A percentile compares a stretch with the other conserved stretches of the same genome.
phyloP scores from a whole-genome alignment of 1,140 invertebrate genomes.

The Microplitis mediator region DNA sequence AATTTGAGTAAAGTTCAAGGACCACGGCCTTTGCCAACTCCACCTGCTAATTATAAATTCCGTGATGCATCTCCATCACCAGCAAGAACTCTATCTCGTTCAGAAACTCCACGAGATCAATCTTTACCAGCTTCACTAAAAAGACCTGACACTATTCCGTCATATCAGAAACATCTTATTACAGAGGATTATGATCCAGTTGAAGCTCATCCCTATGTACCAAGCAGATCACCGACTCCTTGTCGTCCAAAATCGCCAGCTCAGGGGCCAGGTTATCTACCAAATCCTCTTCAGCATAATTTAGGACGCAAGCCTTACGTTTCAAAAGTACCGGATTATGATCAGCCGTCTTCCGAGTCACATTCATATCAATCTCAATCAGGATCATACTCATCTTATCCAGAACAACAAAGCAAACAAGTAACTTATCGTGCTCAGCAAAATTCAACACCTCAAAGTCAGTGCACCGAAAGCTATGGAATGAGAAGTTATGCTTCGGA shows the following conservation, averaged over 20 bases:
- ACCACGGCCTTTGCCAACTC: conserved; percentile 55
- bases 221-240: conserved; percentile 54
- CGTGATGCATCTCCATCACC: conserved; percentile 52
- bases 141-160: conserved; percentile 56
- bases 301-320: conserved; percentile 40
- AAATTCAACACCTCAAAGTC: conserved; percentile 45
- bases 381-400: conserved; percentile 29
- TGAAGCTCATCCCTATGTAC: conserved; percentile 44
- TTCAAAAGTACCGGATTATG: conserved; percentile 27
- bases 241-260: conserved; percentile 47
- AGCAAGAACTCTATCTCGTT: conserved; percentile 41
- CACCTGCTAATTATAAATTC: conserved; percentile 53
- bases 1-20: conserved; percentile 33
- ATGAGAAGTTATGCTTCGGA: no score
- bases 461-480: conserved; percentile 22
- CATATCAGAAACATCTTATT: conserved; percentile 54
- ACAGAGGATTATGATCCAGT: conserved; percentile 46
- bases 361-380: no score
- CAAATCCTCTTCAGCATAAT: conserved; percentile 46
- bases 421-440: conserved; percentile 48
- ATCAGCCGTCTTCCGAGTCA: conserved; percentile 11
- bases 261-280: conserved; percentile 43
- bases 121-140: conserved; percentile 42
- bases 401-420: conserved; percentile 32
- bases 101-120: conserved; percentile 43